Evolutionary conservation across 2,888 invertebrate genomes (phyloP).

Genomic region (Agrilus cyanescens): DNA sequence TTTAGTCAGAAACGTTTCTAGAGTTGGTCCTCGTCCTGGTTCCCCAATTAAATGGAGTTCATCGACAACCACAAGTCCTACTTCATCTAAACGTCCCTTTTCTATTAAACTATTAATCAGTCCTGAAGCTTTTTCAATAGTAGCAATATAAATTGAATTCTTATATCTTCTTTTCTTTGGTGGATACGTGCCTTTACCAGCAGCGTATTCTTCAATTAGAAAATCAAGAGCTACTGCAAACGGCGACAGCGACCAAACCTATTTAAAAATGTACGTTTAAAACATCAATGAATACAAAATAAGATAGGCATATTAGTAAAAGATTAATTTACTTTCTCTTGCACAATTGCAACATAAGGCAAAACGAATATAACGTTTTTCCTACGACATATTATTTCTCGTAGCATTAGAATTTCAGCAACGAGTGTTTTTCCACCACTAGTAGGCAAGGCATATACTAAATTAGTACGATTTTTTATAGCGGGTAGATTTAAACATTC

Average conservation of each 20-base stretch:
- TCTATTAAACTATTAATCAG: conserved; percentile 80
- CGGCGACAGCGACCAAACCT: conserved; percentile 73
- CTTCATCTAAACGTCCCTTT: conserved; percentile 54
- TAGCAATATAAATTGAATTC: conserved; percentile 77
- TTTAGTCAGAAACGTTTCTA: conserved; percentile 79
- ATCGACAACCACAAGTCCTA: conserved; percentile 77
- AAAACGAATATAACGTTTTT: conserved; percentile 80
- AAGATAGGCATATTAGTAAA: not conserved
- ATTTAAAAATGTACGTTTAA: conserved; percentile 15
- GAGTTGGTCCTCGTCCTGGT: conserved; percentile 65
- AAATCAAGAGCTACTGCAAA: conserved; percentile 83
- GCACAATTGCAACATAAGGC: conserved; percentile 93
- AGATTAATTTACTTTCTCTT: conserved; percentile 69
- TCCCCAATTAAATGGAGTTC: conserved; percentile 92
- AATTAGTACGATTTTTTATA: conserved; percentile 58
- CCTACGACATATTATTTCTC: conserved; percentile 68
- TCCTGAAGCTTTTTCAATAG: conserved; percentile 87
- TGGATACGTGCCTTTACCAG: conserved; percentile 74
- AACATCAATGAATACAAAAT: conserved; percentile 1
- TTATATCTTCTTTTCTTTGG: conserved; percentile 61
- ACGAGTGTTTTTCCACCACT: conserved; percentile 97
- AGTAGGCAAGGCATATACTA: conserved; percentile 88
- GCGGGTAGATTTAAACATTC: conserved; percentile 77
- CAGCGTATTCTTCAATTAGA: conserved; percentile 90
- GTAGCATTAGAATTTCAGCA: conserved; percentile 86